Evolutionary conservation across 1,140 invertebrate genomes (phyloP), one percentile per base, ranked within the genome.

Genomic region (Drosophila mauritiana): DNA sequence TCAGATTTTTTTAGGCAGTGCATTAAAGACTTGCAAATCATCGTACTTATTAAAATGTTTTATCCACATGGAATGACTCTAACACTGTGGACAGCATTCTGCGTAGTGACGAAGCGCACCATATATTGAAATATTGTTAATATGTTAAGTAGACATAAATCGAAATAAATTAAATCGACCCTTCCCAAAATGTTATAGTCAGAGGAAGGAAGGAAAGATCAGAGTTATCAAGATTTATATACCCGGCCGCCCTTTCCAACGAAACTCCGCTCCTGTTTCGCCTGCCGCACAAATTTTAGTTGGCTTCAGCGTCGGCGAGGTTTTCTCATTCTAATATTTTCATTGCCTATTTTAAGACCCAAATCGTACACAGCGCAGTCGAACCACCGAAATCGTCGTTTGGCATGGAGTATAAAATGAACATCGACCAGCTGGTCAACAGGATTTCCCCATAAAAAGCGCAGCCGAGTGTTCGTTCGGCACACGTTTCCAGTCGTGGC

Each of bases 391-490:
- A 58, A 73, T 34, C 65, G 74, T 75, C 73, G 56, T 76, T 69
- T 72, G 43, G 43, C 34, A 40, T 31, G 70, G 76, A 82, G 79
- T 79, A 88, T 88, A 88, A 88, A 88, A 49, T 61, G 54, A 70
- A 77, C 72, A 79, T 62, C 65, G 43, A 45, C 45, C 63, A 68
- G 56, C 31, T 76, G 83, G 70, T 64, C 67, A 80, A 89, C 83
- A 88, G 84, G 84, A 88, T 88, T 88, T 89, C 84, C 84, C 84
- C 84, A 89, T 80, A 84, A 89, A 84, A 88, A 88, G 80, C 73
- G 59, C 70, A 83, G 69, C 63, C 69, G 81, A 48, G 53, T 61
- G 61, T 63, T 62, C 42, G 61, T 59, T 62, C 42, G 74, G 67
- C 76, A 54, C 77, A 74, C 63, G 70, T 40, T 72, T 37, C 27